A percentile compares a stretch with the other conserved stretches of the same genome.
phyloP scores from a whole-genome alignment of 1,140 invertebrate genomes.

The Bombus confusus region DNA sequence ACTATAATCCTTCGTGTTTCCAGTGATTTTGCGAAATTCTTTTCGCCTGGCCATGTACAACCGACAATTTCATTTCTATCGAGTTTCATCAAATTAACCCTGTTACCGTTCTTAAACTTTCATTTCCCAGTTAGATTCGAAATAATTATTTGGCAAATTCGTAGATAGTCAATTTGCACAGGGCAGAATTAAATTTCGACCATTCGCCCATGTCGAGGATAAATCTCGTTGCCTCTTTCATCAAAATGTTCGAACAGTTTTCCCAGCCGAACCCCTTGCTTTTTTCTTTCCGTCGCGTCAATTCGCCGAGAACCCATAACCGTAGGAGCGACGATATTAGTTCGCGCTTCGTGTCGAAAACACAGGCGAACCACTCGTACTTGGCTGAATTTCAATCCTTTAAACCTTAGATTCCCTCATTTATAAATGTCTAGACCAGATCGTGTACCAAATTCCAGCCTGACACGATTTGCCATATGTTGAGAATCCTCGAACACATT shows the following conservation, averaged over 20 bases:
- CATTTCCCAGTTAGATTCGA: background rate
- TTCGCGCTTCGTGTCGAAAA: constrained; percentile 6
- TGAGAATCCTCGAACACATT: background rate
- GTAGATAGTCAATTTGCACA: background rate
- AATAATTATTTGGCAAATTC: background rate
- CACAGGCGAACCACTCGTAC: background rate
- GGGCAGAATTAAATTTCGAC: background rate
- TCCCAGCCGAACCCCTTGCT: no score
- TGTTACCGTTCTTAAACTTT: background rate
- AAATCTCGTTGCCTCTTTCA: background rate
- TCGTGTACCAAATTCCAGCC: background rate
- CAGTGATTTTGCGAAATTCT: background rate
- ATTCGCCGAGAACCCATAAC: background rate
- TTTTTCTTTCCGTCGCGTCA: background rate
- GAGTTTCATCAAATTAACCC: background rate
- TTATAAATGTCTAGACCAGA: constrained; percentile 4
- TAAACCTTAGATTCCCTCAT: constrained; percentile 18
- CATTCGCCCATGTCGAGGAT: background rate
- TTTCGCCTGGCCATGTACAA: background rate
- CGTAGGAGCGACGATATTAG: background rate
- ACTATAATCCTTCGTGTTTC: constrained; percentile 1
- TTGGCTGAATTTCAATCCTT: constrained; percentile 32
- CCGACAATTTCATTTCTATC: background rate
- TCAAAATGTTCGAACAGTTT: background rate
- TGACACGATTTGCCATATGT: background rate